Percentiles rank a stretch among this genome's conserved stretches.
Evolutionary conservation across 2,797 vertebrate species (phyloP).

Genomic region (Protosalanx chinensis): DNA sequence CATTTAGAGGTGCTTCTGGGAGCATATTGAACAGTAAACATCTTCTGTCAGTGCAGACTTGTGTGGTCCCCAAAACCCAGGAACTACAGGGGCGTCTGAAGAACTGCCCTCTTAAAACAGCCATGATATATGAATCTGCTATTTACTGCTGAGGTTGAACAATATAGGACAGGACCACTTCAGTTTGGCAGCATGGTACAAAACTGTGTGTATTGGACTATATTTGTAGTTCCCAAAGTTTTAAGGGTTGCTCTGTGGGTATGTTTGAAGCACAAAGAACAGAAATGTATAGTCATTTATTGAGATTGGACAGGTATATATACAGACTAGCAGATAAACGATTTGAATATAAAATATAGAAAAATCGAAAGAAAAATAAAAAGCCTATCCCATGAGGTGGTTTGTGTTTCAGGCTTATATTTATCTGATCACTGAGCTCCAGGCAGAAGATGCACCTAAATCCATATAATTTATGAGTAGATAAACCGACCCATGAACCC

Average conservation of each 20-base stretch:
- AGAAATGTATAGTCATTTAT: constrained; percentile 56
- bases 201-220: constrained; percentile 29
- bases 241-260: constrained; percentile 57
- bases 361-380: no score
- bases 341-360: constrained; percentile 26
- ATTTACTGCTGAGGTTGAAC: background rate
- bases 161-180: background rate
- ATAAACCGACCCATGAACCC: constrained; percentile 41
- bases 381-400: constrained; percentile 23
- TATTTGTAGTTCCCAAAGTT: constrained; percentile 30
- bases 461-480: constrained; percentile 39
- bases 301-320: constrained; percentile 67
- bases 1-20: no score
- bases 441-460: constrained; percentile 28
- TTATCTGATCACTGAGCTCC: constrained; percentile 30
- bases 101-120: background rate
- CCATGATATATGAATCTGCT: background rate
- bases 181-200: constrained; percentile 20
- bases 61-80: background rate
- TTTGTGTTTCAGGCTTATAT: constrained; percentile 16
- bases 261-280: constrained; percentile 71
- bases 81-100: background rate
- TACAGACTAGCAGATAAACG: constrained; percentile 35
- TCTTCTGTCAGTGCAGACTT: no score
- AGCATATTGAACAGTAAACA: no score